Base-by-base conservation (phyloP, 37 sponge, comb jelly and placozoan species). In the Halichondria panicea region DNA sequence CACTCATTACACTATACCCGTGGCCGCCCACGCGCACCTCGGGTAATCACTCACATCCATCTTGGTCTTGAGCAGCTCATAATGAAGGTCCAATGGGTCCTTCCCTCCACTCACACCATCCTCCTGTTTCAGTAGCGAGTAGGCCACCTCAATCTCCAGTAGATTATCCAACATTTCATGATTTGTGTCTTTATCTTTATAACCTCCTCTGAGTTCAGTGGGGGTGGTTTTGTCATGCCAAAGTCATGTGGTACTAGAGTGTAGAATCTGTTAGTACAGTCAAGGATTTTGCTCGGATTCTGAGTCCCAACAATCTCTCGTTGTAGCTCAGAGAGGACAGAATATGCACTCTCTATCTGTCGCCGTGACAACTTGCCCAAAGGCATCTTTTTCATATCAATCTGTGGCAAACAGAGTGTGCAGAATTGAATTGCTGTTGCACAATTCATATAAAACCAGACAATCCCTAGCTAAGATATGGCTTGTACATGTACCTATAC, bases 381-480 rank as follows among this genome's bases (percentile, higher is more conserved):
- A 43, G 99, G 99, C 99, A 98, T 98, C 87, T 98, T 98, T 70
- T 98, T 93, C 81, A 95, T 82, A 54, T 98, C 99, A 85, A 98
- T 98, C 96, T 96, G 42, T 28, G 37, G 65, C 33, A 18, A 38
- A 1, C 5, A 5, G 37, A 43, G n/a, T n/a, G n/a, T n/a, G n/a
- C n/a, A n/a, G n/a, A n/a, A n/a, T n/a, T n/a, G n/a, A n/a, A n/a
- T n/a, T n/a, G n/a, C n/a, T n/a, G n/a, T n/a, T n/a, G n/a, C n/a
- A n/a, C n/a, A n/a, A n/a, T n/a, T n/a, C n/a, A n/a, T n/a, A 42
- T 22, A 38, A 40, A 80, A 27, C 68, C 4, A 36, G 18, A 59
- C n/a, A 42, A 57, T 11, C 4, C 5, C 3, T 43, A 40, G 25
- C 18, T 4, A 11, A 43, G 18, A 40, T 28, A 60, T 15, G 15